Evolutionary conservation across 2,113 vertebrate genomes (phyloP).

Genomic region (Leptosomus discolor): DNA sequence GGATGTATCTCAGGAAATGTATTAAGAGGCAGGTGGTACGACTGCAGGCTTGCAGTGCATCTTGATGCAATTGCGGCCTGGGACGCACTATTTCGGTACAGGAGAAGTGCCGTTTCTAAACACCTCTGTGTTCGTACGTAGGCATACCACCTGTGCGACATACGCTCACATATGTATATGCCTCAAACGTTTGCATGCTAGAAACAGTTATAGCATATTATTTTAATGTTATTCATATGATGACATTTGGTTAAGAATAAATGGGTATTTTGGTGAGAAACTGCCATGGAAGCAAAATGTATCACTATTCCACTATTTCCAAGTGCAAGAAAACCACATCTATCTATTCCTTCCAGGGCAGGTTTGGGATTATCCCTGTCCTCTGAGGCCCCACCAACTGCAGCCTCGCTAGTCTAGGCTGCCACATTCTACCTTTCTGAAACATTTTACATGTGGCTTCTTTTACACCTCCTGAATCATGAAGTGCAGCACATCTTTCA

Average conservation of each 20-base stretch:
- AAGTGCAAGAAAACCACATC: not conserved
- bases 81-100: rapidly evolving
- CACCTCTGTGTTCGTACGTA: not conserved
- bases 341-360: not conserved
- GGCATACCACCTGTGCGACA: not conserved
- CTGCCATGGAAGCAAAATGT: not conserved
- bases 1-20: not conserved
- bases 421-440: not conserved
- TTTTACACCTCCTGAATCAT: not conserved
- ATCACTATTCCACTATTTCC: not conserved
- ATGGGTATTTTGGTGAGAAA: not conserved
- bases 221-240: not conserved
- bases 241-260: not conserved
- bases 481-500: not conserved
- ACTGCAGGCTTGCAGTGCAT: not conserved
- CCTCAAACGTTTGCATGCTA: not conserved
- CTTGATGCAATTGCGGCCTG: not conserved
- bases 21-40: rapidly evolving
- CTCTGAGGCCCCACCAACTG: not conserved
- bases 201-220: not conserved
- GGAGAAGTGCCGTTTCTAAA: not conserved
- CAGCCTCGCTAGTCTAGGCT: not conserved
- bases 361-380: not conserved
- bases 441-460: not conserved
- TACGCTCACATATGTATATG: rapidly evolving